Conservation (phyloP, 2,888 invertebrate genomes). For the Pristionchus mayeri region DNA sequence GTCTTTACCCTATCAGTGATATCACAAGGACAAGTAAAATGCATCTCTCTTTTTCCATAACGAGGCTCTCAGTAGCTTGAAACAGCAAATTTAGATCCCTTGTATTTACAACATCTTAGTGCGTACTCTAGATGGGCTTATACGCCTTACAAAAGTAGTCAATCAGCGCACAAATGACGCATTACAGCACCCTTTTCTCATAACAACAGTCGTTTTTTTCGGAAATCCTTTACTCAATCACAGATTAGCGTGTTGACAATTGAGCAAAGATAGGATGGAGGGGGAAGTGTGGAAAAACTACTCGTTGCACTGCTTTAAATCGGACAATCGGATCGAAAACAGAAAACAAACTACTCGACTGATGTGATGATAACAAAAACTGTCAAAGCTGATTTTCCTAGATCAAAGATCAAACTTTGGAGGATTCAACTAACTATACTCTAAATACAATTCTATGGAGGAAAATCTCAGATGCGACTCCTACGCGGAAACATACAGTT, state of each 20-base stretch:
- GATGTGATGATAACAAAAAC: neutral
- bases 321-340: neutral
- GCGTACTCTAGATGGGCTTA: no score
- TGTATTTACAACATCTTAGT: no score
- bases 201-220: no score
- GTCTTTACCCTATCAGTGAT: no score
- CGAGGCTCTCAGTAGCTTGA: no score
- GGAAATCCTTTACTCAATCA: slow-evolving; percentile 29
- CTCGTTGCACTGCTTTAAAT: neutral
- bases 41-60: no score
- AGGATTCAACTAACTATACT: neutral
- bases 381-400: neutral
- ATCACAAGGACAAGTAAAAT: no score
- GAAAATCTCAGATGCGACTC: neutral
- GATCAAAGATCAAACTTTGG: neutral
- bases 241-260: neutral
- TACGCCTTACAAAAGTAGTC: no score
- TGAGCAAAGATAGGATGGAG: neutral
- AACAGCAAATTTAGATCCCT: no score
- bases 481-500: slow-evolving; percentile 5
- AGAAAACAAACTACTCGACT: slow-evolving; percentile 10
- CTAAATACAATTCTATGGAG: neutral
- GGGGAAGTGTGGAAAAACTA: neutral
- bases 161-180: neutral
- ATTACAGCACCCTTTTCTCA: no score